phyloP scores from a whole-genome alignment of 2,888 invertebrate genomes.

The Odontocolon sp. region DNA sequence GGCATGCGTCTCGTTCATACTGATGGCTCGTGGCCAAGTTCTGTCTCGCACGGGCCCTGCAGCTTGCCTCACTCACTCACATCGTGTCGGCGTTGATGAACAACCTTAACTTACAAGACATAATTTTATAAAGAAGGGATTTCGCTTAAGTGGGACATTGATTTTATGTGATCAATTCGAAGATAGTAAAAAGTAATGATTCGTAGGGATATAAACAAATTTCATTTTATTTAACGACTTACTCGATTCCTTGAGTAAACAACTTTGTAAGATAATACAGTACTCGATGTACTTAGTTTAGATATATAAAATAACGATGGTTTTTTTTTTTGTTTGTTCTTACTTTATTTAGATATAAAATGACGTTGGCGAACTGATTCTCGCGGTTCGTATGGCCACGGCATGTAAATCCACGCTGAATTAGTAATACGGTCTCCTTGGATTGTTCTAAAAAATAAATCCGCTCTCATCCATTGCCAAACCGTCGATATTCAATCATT shows the following conservation, averaged over 20 bases:
- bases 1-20: no score
- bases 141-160: no score
- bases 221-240: slow-evolving; percentile 63
- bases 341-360: slow-evolving; percentile 63
- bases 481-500: background rate
- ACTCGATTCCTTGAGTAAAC: slow-evolving; percentile 59
- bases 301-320: slow-evolving; percentile 73
- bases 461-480: slow-evolving; percentile 6
- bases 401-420: slow-evolving; percentile 14
- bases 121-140: no score
- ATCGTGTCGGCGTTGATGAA: no score
- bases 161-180: no score
- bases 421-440: slow-evolving; percentile 92
- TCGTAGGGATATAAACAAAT: slow-evolving; percentile 47
- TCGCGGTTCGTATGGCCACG: slow-evolving; percentile 38
- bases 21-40: no score
- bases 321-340: slow-evolving; percentile 50
- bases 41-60: no score
- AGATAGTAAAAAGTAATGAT: background rate
- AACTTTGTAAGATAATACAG: slow-evolving; percentile 56
- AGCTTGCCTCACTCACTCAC: no score
- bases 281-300: slow-evolving; percentile 56
- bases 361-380: slow-evolving; percentile 40
- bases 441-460: slow-evolving; percentile 89
- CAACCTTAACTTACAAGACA: no score